Conservation (phyloP, 1,140 invertebrate species). For the Pogonus chalceus region DNA sequence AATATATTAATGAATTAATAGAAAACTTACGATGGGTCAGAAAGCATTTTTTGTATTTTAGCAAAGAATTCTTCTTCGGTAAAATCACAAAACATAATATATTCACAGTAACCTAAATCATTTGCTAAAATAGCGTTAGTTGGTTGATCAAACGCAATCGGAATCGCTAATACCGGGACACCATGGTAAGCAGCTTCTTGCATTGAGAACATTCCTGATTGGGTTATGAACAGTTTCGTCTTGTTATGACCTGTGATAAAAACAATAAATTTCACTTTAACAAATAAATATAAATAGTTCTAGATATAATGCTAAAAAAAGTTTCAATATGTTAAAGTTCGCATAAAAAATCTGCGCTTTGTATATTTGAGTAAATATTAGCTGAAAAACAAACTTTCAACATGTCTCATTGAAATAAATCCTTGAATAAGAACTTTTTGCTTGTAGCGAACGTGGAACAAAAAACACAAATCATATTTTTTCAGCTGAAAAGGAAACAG, state of each 20-base stretch:
- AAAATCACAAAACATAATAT: constrained; percentile 13
- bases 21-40: constrained; percentile 12
- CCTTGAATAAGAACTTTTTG: too few relatives aligned
- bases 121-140: constrained; percentile 26
- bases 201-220: constrained; percentile 23
- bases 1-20: neutral
- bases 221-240: constrained; percentile 22
- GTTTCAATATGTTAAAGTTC: too few relatives aligned
- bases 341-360: too few relatives aligned
- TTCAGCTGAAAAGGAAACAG: too few relatives aligned
- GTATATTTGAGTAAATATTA: too few relatives aligned
- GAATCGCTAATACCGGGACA: constrained; percentile 38
- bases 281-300: too few relatives aligned
- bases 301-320: too few relatives aligned
- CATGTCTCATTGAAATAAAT: too few relatives aligned
- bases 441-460: too few relatives aligned
- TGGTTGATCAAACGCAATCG: constrained; percentile 30
- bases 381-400: too few relatives aligned
- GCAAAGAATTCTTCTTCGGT: constrained; percentile 12
- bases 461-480: too few relatives aligned
- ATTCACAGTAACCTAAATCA: constrained; percentile 12
- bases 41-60: constrained; percentile 12
- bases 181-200: constrained; percentile 39
- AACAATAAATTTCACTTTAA: too few relatives aligned
- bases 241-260: constrained; percentile 28